These are phyloP conservation scores for Ondatra zibethicus DNA, from an alignment of 2,113 vertebrate genomes.

Conservation along the genomic window DNA sequence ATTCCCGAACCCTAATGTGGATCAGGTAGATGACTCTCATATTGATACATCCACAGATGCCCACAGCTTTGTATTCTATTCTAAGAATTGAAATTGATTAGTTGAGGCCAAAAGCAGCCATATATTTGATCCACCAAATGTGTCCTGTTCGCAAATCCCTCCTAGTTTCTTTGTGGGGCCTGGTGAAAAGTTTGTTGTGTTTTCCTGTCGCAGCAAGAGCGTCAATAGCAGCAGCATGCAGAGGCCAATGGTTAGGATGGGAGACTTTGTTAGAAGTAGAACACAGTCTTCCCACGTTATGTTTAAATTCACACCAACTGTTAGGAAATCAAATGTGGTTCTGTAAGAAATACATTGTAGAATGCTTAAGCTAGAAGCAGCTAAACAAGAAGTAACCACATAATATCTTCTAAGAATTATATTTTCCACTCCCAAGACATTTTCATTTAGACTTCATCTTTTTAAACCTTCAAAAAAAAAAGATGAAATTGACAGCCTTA, in stretches of 20 bases:
- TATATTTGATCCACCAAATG: conserved; percentile 67
- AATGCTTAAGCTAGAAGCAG: conserved; percentile 35
- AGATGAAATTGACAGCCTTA: conserved; percentile 20
- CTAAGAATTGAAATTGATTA: conserved; percentile 72
- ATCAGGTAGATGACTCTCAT: background rate
- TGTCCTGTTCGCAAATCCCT: conserved; percentile 69
- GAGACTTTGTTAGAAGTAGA: conserved; percentile 66
- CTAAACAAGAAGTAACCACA: conserved; percentile 40
- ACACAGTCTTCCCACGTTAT: background rate
- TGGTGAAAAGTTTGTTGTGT: conserved; percentile 12
- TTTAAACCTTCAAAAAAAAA: conserved; percentile 54
- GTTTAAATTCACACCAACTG: conserved; percentile 42
- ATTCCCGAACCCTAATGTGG: background rate
- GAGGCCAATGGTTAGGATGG: conserved; percentile 66
- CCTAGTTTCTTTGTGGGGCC: conserved; percentile 71
- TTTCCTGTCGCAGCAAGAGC: conserved; percentile 70
- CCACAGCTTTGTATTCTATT: conserved; percentile 57
- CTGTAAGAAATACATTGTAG: conserved; percentile 28
- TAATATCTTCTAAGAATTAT: background rate
- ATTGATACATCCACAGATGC: background rate
- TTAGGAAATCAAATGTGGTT: conserved; percentile 47
- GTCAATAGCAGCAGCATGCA: conserved; percentile 40
- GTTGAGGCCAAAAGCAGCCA: conserved; percentile 66
- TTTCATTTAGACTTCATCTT: conserved; percentile 39
- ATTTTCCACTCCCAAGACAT: background rate